These are phyloP conservation scores for Eurystomus glaucurus DNA, from an alignment of 2,797 vertebrate species.

Conservation along the genomic window DNA sequence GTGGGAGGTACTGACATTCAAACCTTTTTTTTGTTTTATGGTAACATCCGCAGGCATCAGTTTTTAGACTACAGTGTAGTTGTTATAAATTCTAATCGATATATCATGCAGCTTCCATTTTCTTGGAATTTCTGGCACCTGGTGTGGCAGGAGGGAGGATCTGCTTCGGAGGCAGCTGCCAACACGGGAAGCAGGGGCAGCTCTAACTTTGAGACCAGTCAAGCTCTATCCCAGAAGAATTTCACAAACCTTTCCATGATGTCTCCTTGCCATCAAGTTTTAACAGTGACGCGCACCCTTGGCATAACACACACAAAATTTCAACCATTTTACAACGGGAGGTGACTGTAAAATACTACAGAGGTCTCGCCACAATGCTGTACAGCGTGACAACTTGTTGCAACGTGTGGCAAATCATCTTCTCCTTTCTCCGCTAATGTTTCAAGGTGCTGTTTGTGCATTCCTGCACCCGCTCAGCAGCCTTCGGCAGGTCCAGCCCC, in stretches of 20 bases:
- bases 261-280: neutral
- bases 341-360: neutral
- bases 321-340: neutral
- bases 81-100: neutral
- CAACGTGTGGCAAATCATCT: neutral
- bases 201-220: neutral
- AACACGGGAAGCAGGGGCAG: neutral
- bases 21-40: neutral
- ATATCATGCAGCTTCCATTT: neutral
- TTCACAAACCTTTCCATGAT: neutral
- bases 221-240: neutral
- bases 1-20: neutral
- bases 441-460: neutral
- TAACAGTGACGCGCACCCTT: neutral
- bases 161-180: neutral
- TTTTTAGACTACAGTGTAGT: neutral
- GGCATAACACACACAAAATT: fast-evolving
- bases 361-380: fast-evolving
- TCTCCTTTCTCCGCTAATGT: fast-evolving
- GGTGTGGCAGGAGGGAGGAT: neutral
- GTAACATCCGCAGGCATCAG: fast-evolving
- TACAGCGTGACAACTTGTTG: neutral
- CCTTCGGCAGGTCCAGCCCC: neutral
- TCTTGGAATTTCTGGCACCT: neutral
- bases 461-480: neutral